Evolutionary conservation across 92 coral and sea anemone species (phyloP), one percentile per base, ranked within the genome.

Genomic region (Virgularia gustaviana): DNA sequence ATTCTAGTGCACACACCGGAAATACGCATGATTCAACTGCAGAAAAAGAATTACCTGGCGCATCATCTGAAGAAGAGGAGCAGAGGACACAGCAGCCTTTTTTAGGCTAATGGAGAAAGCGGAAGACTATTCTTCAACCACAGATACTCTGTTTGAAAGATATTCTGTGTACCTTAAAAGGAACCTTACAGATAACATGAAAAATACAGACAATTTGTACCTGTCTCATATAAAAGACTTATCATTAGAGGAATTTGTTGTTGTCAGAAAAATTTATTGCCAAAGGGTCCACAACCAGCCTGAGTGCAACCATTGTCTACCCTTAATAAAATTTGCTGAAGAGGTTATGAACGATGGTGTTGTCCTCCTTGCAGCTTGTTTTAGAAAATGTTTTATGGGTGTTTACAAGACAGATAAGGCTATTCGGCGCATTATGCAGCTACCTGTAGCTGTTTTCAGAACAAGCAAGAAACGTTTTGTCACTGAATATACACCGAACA

Each of bases 401-500:
- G 56, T 18, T 27, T 57, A 56, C 43, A 36, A 73, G 41, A 30
- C 67, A 9, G 53, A 57, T 9, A 72, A 72, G 22, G 66, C 78
- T 33, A 56, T 72, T 2, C 63, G 55, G 44, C 66, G 66, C 23
- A 35, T 72, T n/a, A 72, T 72, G 65, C 78, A 72, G 38, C 78
- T 56, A 54, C 78, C 66, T 11, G 66, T 54, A 18, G 66, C 16
- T 72, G 52, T 58, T 1, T 41, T 54, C 38, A 57, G 61, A 54
- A 33, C 56, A 8, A 83, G 63, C 62, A 67, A 39, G 43, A 77
- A 18, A 83, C 74, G 76, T 24, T 77, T 57, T 72, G 79, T 83
- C 63, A 43, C 57, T 9, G 83, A 83, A 42, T 24, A 51, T 49
- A 22, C 79, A 60, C 22, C 82, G 1, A 36, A 37, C 33, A 57